Conservation (phyloP, 2,113 vertebrate species). For the Speoplatyrhinus poulsoni region DNA sequence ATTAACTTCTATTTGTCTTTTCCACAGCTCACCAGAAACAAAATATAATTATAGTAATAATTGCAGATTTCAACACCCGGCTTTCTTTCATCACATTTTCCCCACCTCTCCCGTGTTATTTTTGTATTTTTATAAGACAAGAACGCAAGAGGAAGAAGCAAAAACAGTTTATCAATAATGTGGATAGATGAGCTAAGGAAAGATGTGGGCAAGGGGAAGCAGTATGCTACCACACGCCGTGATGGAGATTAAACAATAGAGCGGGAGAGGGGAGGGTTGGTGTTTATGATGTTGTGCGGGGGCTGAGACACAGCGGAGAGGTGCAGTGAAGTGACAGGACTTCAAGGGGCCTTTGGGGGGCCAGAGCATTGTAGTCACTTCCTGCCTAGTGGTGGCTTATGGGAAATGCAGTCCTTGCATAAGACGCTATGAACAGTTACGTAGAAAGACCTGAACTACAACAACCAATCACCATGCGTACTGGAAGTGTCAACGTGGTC, state of each 20-base stretch:
- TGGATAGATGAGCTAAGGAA: conserved; percentile 36
- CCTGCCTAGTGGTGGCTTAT: conserved; percentile 31
- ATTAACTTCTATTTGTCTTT: conserved; percentile 57
- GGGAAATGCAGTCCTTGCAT: conserved; percentile 42
- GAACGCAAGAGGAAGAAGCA: conserved; percentile 7
- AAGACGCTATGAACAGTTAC: conserved; percentile 34
- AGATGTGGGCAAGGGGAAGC: conserved; percentile 11
- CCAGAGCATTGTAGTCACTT: conserved; percentile 37
- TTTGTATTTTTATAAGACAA: conserved; percentile 24
- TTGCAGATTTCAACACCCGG: conserved; percentile 40
- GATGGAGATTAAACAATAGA: conserved; percentile 40
- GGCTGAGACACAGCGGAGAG: conserved; percentile 21
- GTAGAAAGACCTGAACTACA: conserved; percentile 49
- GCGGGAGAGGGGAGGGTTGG: conserved; percentile 25
- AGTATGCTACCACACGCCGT: conserved; percentile 29
- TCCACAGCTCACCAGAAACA: conserved; percentile 86
- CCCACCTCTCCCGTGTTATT: background rate
- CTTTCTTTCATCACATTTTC: conserved; percentile 21
- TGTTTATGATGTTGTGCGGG: conserved; percentile 16
- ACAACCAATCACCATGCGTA: conserved; percentile 38
- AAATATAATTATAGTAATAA: conserved; percentile 66
- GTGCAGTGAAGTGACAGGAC: conserved; percentile 4
- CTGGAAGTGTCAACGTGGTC: conserved; percentile 23
- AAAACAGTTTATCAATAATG: conserved; percentile 38
- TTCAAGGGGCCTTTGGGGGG: conserved; percentile 15